Evolutionary conservation across 2,888 invertebrate genomes (phyloP), one percentile per base, ranked within the genome.

Genomic region (Venustoraphidia nigricollis): DNA sequence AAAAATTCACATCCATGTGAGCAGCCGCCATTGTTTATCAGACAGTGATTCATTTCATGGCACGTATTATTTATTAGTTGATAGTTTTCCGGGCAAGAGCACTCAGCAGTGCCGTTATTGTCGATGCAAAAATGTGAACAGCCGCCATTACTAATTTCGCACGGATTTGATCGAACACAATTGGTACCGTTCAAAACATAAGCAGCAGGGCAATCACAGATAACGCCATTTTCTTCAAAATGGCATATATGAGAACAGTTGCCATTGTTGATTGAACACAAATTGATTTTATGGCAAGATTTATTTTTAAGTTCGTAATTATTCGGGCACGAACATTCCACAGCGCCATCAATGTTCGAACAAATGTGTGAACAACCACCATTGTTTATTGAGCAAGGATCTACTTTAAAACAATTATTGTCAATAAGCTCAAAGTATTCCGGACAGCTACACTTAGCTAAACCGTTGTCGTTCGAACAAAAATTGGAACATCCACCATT

Each of bases 201-300:
- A 1, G 70, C 72, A 0, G 55, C 39, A 1, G 66, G 64, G 48
- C 74, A 72, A 8, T 58, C 54, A 49, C 75, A 75, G 51, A 71
- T 72, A 40, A 74, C 75, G 34, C 70, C 69, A 44, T 17, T 17
- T 17, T 17, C 3, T 3, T 17, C 17, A 17, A 17, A 17, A 3
- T 17, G 17, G 56, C 81, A 81, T 38, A 68, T 65, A 52, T 73
- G 69, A 0, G 71, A 69, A 51, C 81, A 80, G n/a, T 68, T 71
- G 39, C 65, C 66, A 46, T 69, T 72, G 13, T 55, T 52, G 2
- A 52, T 50, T 11, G 66, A 55, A 53, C 77, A 77, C 53, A 73
- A 73, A 54, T 76, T 68, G 5, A 72, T 60, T 57, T 68, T 66
- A 13, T 50, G 54, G 46, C 64, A 65, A 37, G 50, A 49, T 10